Base-by-base conservation (phyloP, 2,888 invertebrate genomes). In the Sarcophaga variegata region DNA sequence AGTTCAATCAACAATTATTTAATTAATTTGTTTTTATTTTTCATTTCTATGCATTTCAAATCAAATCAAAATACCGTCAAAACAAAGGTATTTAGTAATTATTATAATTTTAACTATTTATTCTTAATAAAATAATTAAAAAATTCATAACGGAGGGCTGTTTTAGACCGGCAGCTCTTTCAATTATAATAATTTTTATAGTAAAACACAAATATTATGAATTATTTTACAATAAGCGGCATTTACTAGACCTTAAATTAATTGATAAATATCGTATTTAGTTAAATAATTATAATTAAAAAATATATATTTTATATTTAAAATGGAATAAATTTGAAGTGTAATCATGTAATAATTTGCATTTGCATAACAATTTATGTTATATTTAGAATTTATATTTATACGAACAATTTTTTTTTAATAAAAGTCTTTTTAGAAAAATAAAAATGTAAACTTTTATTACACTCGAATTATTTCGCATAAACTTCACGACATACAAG, bases 161-260 rank as follows among this genome's bases (percentile, higher is more conserved):
- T 37, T 37, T 37, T 37, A 37, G 37, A 37, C 0, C 37, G 37
- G 8, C 37, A 37, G 37, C 54, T 17, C 17, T 54, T 54, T 54
- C 4, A 54, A 4, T 14, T 54, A 14, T 54, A 54, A 54, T 54
- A 54, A 3, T 54, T 54, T 49, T 54, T 54, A 14, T 37, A 37
- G 8, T 37, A 37, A 37, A 54, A 14, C 10, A 54, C 17, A 17
- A 54, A 54, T 14, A 54, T 54, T 54, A 54, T 49, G 20, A 84
- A 83, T 86, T 87, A 85, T 81, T 89, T 89, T 85, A 89, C 89
- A 74, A 86, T 93, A 93, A 92, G 92, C 90, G 90, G 93, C 93
- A 93, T 93, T 93, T 93, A 93, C 90, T 93, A 93, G 93, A 91
- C 4, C n/a, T 72, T 72, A 49, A 78, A 72, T 72, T 49, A 78